Evolutionary conservation across 2,113 vertebrate species (phyloP).

Genomic region (Pycnonotus jocosus): DNA sequence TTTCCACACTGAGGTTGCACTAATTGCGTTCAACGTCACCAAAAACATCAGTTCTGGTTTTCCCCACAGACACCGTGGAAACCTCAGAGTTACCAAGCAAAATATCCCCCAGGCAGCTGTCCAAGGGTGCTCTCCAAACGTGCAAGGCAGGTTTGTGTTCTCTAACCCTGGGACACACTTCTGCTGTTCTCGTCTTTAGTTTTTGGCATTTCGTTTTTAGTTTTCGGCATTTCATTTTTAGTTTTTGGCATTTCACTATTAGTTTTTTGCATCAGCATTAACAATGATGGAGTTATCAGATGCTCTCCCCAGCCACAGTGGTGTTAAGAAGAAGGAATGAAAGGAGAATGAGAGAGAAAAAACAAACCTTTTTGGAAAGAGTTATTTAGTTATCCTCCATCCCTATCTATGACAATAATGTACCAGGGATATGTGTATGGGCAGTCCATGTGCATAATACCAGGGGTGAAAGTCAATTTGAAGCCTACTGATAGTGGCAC

Average conservation of each 20-base stretch:
- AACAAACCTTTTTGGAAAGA: background rate
- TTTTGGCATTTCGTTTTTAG: background rate
- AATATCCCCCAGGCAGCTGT: background rate
- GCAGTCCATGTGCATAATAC: no score
- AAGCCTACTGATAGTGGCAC: background rate
- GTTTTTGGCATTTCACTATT: background rate
- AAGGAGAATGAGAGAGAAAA: background rate
- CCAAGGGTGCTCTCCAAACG: background rate
- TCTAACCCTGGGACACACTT: background rate
- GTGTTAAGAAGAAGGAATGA: background rate
- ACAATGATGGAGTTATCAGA: background rate
- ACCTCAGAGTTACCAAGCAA: background rate
- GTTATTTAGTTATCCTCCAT: background rate
- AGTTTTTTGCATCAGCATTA: background rate
- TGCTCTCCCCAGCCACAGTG: background rate
- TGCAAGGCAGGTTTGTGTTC: background rate
- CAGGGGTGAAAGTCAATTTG: background rate
- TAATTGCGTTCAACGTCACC: accelerated
- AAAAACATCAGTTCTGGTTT: background rate
- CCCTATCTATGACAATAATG: background rate
- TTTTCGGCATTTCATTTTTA: background rate
- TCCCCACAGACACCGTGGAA: background rate
- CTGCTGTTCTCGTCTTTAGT: background rate
- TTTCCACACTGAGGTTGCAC: background rate
- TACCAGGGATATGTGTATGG: background rate